Base-by-base conservation (phyloP, 2,113 vertebrate species). In the Hydrolagus affinis region DNA sequence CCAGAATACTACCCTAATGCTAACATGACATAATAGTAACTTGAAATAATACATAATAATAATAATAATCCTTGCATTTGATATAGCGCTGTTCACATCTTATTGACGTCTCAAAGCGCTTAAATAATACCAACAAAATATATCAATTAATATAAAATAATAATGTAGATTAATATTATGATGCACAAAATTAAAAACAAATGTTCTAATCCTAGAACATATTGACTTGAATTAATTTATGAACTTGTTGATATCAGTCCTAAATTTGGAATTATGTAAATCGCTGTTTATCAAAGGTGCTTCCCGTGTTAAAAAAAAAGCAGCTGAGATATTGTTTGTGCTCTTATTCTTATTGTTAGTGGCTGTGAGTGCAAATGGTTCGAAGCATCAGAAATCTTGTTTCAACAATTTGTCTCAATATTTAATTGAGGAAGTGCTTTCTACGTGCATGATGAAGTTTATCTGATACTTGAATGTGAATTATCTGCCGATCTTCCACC, bases 401-500 rank as follows among this genome's bases (percentile, higher is more conserved):
- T 80, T 64, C 9, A 64, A 17, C 23, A 80, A 19, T 11, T 77
- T 19, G 17, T 64, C 64, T n/a, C n/a, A n/a, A 15, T 8, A 83
- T 66, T 30, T 83, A 83, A 30, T 83, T 83, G 77, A 83, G 59
- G 60, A 83, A 64, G 23, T 19, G 15, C 23, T 64, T 17, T 30
- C 60, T 17, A n/a, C 25, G 19, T 83, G 11, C 30, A 80, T 28
- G 9, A 30, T 30, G 59, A 80, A 17, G 0, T 14, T 15, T 60
- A 23, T 60, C 75, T 77, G 56, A 60, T 77, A 11, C 10, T 57
- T 80, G 44, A 1, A 44, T 44, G 44, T 44, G 44, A 44, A 6
- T 80, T 30, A 80, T 64, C 75, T 25, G 64, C 62, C 28, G 77
- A 8, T 80, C 77, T 28, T 80, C 77, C 62, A 28, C 30, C 25